Evolutionary conservation across 2,888 invertebrate genomes (phyloP), one percentile per base, ranked within the genome.

Genomic region (Phanerotoma sp.): DNA sequence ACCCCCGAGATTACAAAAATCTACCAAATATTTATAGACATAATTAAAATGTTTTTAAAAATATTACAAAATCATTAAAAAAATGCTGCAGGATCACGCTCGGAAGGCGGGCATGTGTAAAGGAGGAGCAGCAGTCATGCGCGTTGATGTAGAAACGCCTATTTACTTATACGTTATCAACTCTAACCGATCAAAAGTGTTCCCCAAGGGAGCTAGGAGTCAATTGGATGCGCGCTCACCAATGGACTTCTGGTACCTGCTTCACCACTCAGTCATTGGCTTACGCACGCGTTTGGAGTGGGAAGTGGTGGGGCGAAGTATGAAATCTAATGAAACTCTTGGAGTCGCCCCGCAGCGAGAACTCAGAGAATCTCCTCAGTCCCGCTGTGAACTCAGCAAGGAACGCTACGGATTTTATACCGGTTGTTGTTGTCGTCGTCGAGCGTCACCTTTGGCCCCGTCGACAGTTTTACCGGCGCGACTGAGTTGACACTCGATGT

Each of bases 361-460:
- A 65, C 58, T 59, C 66, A 58, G 60, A 63, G 67, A 60, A 61
- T 61, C 61, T 66, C 66, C 66, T 75, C 77, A 77, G 77, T 77
- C 77, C 77, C 71, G 77, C 77, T 77, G 77, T 74, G 77, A 73
- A 71, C 75, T 66, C 75, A 74, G 75, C 73, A 71, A 74, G 73
- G 70, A 71, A 72, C 75, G 61, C 65, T 42, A 57, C 62, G 58
- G 62, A 61, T 58, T 61, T 61, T 58, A 58, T 60, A 57, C 53
- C 62, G n/a, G n/a, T n/a, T 62, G 58, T 41, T 21, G 18, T 9
- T 45, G 38, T 41, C 18, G 20, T 11, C 11, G 20, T 5, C 38
- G 18, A 38, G 38, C 20, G 38, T 38, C 38, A 18, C 38, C 15
- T 35, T 35, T 35, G 16, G 16, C 35, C 16, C 35, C 35, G 35